Evolutionary conservation across 2,113 vertebrate species (phyloP).

Genomic region (Oplegnathus fasciatus): DNA sequence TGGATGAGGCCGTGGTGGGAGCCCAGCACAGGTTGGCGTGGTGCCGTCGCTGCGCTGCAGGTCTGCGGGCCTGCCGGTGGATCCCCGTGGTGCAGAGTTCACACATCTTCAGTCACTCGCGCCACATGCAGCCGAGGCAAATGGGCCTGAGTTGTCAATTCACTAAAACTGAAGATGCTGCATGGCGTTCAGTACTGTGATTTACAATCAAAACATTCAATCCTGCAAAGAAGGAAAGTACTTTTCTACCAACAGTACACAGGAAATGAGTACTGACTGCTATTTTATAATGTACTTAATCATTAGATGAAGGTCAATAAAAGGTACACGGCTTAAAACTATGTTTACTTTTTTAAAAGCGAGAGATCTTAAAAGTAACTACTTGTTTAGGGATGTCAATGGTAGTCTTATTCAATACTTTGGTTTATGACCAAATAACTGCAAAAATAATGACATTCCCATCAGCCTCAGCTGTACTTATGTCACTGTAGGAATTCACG

Average conservation of each 20-base stretch:
- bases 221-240: not conserved
- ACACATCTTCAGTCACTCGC: conserved; percentile 36
- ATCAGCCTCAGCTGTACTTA: not conserved
- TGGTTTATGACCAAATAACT: not conserved
- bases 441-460: too few species aligned
- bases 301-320: conserved; percentile 21
- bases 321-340: too few species aligned
- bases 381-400: not conserved
- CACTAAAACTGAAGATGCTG: not conserved
- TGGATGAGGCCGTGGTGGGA: conserved; percentile 53
- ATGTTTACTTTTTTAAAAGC: too few species aligned
- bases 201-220: conserved; percentile 5
- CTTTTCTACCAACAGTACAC: not conserved
- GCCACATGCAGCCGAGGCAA: conserved; percentile 32
- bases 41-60: conserved; percentile 49
- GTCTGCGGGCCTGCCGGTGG: conserved; percentile 35
- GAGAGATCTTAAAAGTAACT: not conserved
- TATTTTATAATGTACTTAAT: too few species aligned
- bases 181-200: not conserved
- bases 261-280: not conserved
- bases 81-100: conserved; percentile 44
- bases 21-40: conserved; percentile 50
- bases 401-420: not conserved
- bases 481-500: not conserved
- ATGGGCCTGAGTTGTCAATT: conserved; percentile 6